Base-by-base conservation (phyloP, 2,888 invertebrate genomes). In the Lamellibrachia satsuma region DNA sequence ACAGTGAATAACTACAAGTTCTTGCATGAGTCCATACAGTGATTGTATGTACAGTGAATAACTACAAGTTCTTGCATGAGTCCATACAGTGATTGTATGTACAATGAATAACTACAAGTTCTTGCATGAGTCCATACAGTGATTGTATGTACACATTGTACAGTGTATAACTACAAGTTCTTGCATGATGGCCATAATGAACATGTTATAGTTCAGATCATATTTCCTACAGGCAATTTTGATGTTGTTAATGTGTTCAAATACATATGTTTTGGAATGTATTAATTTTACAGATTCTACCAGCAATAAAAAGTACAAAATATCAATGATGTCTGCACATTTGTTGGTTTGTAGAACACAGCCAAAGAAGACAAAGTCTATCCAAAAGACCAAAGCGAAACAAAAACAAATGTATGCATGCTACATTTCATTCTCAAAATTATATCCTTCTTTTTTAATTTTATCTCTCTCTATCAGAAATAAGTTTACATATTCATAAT, bases 351-450 rank as follows among this genome's bases (percentile, higher is more conserved):
- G 91, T n/a, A 52, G 91, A 52, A 91, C 51, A 60, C 95, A 95
- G 92, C 93, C 93, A 27, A 94, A 75, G 75, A 75, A 75, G n/a
- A 6, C 15, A 75, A 75, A 94, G 93, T 94, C 95, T 75, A 95
- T 95, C 90, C 94, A 94, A n/a, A 95, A 94, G 94, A 95, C 95
- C 92, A 95, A 94, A 90, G 94, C 94, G 91, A 92, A 95, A 91
- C 94, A 94, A 92, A 95, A 95, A 92, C 94, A 95, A 93, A 95
- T 95, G 95, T 95, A 94, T 95, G 95, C 94, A 27, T 39, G 0
- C 15, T 90, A 27, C 11, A 91, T 55, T 15, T 92, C 90, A 7
- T 39, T 27, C 22, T 27, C 15, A 52, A 11, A 22, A 22, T 75
- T 6, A 9, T 55, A 22, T 22, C 75, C 22, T 75, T 75, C 75